Evolutionary conservation across 2,888 invertebrate species (phyloP), one percentile per base, ranked within the genome.

Genomic region (Drosophila testacea): DNA sequence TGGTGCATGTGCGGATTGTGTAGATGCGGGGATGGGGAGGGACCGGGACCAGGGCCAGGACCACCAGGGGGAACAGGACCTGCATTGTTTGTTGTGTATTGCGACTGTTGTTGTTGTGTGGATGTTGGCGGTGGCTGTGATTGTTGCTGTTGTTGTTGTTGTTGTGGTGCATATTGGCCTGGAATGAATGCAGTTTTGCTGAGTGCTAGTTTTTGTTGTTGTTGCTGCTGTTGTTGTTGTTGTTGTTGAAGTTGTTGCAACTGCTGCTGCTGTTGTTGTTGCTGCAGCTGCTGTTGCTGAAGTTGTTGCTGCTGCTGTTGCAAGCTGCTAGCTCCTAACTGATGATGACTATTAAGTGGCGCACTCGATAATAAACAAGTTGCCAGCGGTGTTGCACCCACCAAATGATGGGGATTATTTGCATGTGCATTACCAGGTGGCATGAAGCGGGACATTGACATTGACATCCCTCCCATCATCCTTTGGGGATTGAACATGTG

Each of bases 151-250:
- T 79, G 85, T 79, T 44, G 65, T n/a, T 42, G 67, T 69, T 79
- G 75, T 78, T 74, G 77, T 64, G 76, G 64, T 61, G 87, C 82
- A 69, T 90, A 92, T 83, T 89, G 91, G 84, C 92, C 92, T 91
- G 92, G 89, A 91, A 92, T 86, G 79, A 90, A 88, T 79, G 90
- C 60, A 64, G 76, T 76, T 78, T 87, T 79, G 83, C 64, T 86
- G 30, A 74, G 81, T 81, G 79, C 79, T 73, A 79, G 72, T 76
- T 57, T 38, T 47, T 61, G 59, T 48, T 79, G 77, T 54, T 74
- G 81, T 64, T 16, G 16, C 16, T 16, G 16, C 16, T 16, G 16
- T 16, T 16, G 16, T 16, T 16, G 16, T 16, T 81, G 79, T 46
- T 81, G 79, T 46, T 79, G 81, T 67, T 69, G 77, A 1, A 62